Conservation (phyloP, 2,797 vertebrate genomes). For the Fistularia tabacaria region DNA sequence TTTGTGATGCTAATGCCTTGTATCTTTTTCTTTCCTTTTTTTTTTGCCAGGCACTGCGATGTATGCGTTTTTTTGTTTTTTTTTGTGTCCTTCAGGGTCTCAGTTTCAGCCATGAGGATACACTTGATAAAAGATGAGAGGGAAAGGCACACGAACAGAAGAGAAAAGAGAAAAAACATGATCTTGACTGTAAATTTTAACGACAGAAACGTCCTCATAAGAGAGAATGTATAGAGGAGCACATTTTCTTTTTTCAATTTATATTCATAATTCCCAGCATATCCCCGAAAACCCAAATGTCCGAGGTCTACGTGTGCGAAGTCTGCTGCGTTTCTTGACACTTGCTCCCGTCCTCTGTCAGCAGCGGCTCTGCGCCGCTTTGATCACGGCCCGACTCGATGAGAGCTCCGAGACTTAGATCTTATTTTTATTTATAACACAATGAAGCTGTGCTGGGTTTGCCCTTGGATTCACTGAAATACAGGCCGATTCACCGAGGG, state of each 20-base stretch:
- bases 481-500: conserved; percentile 5
- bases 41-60: conserved; percentile 10
- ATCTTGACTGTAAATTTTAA: not conserved
- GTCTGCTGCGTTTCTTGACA: conserved; percentile 31
- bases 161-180: not conserved
- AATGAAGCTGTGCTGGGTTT: conserved; percentile 10
- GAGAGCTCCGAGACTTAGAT: conserved; percentile 20
- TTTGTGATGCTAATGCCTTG: conserved; percentile 32
- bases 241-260: not conserved
- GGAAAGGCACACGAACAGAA: not conserved
- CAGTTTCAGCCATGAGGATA: conserved; percentile 15
- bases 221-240: not conserved
- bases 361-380: conserved; percentile 11
- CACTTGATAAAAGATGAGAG: conserved; percentile 18
- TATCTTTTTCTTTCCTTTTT: not conserved
- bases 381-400: conserved; percentile 27
- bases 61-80: conserved; percentile 27
- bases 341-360: conserved; percentile 35
- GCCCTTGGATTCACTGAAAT: conserved; percentile 18
- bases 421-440: conserved; percentile 28
- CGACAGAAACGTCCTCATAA: not conserved
- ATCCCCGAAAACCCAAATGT: conserved; percentile 5
- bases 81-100: conserved; percentile 37
- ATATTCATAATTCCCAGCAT: conserved; percentile 4
- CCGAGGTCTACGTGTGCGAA: conserved; percentile 6